Evolutionary conservation across 2,888 invertebrate genomes (phyloP).

Genomic region (Meliscaeva auricollis): DNA sequence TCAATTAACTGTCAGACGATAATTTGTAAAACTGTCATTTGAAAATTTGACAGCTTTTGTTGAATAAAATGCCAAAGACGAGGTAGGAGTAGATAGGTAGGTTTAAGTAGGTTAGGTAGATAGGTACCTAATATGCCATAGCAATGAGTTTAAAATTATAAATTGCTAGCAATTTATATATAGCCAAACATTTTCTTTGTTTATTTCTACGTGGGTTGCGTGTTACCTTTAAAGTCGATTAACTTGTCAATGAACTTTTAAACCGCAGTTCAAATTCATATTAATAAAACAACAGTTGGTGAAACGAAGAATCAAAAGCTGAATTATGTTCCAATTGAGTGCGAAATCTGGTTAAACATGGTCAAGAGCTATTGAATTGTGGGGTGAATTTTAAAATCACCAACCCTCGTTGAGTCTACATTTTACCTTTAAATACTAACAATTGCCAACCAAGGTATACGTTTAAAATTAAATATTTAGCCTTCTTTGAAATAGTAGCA

Average conservation of each 20-base stretch:
- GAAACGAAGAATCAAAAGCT: constrained; percentile 29
- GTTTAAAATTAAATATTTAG: constrained; percentile 62
- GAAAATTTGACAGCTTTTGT: constrained; percentile 64
- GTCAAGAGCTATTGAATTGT: constrained; percentile 63
- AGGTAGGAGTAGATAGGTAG: background rate
- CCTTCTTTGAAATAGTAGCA: constrained; percentile 4
- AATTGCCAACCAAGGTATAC: constrained; percentile 2
- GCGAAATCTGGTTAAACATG: constrained; percentile 80
- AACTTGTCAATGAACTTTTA: constrained; percentile 71
- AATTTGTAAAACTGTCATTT: constrained; percentile 75
- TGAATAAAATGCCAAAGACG: constrained; percentile 18
- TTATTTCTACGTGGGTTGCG: constrained; percentile 6
- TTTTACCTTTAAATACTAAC: too few relatives aligned
- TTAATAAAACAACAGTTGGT: background rate
- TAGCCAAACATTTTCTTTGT: background rate
- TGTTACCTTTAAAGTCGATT: constrained; percentile 58
- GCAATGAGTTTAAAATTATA: constrained; percentile 33
- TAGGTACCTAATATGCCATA: constrained; percentile 59
- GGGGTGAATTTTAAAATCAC: constrained; percentile 72
- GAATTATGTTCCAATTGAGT: constrained; percentile 81
- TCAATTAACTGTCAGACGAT: constrained; percentile 74
- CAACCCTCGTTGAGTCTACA: constrained; percentile 40
- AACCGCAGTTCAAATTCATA: constrained; percentile 7
- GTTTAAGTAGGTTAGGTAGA: background rate
- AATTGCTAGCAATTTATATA: constrained; percentile 22